Evolutionary conservation across 2,888 invertebrate species (phyloP).

Genomic region (Coelogynopora nodosa): DNA sequence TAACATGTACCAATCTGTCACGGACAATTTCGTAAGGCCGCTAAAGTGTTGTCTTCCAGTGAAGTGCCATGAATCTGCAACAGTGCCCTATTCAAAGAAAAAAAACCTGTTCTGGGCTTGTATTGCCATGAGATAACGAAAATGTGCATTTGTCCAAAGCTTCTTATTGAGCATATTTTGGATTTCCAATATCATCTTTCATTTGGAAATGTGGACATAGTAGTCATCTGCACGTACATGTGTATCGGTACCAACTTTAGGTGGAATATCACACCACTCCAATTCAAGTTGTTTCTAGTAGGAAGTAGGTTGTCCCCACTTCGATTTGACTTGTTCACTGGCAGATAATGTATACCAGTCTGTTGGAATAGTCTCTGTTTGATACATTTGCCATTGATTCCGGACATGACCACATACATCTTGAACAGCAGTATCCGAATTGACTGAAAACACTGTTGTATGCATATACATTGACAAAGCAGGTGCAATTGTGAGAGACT

Average conservation of each 20-base stretch:
- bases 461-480: neutral
- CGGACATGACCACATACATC: neutral
- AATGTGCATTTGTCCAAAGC: neutral
- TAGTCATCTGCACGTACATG: neutral
- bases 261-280: too few species aligned
- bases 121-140: neutral
- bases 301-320: too few species aligned
- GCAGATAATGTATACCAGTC: too few species aligned
- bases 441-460: neutral
- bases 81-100: neutral
- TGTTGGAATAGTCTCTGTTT: neutral
- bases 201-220: neutral
- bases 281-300: too few species aligned
- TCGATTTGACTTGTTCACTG: too few species aligned
- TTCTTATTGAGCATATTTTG: neutral
- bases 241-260: too few species aligned
- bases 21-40: neutral
- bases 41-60: neutral
- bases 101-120: neutral
- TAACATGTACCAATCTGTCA: neutral
- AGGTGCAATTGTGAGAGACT: neutral
- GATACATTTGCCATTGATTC: neutral
- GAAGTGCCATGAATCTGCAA: neutral
- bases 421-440: neutral
- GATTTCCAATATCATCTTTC: neutral